These are phyloP conservation scores for Timandra comae DNA, from an alignment of 2,888 invertebrate genomes.

Conservation along the genomic window DNA sequence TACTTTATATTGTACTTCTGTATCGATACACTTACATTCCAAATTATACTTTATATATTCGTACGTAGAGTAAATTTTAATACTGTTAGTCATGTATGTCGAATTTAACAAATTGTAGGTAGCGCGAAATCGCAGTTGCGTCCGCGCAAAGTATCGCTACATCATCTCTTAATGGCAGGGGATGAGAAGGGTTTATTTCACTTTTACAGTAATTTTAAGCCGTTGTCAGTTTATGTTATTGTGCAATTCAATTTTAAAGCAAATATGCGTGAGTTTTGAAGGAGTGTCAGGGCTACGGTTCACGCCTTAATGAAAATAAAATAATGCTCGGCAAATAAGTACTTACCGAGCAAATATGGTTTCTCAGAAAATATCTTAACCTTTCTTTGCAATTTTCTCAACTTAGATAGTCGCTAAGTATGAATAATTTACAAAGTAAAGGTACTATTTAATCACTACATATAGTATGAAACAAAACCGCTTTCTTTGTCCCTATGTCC, in stretches of 20 bases:
- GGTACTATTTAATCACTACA: no score
- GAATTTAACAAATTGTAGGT: constrained; percentile 35
- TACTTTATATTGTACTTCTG: constrained; percentile 57
- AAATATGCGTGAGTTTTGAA: constrained; percentile 58
- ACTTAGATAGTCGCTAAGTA: no score
- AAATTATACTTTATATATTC: constrained; percentile 22
- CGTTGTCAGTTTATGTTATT: constrained; percentile 61
- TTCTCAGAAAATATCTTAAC: no score
- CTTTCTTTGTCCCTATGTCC: no score
- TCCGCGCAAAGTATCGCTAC: constrained; percentile 68
- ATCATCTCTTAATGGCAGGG: constrained; percentile 74
- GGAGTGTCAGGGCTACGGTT: constrained; percentile 57
- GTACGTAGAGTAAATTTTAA: constrained; percentile 27
- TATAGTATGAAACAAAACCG: no score
- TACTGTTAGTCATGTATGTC: constrained; percentile 7
- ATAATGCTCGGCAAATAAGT: background rate
- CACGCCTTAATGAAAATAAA: constrained; percentile 29
- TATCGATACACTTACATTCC: constrained; percentile 23
- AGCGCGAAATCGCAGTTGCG: constrained; percentile 51
- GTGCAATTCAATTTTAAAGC: constrained; percentile 66
- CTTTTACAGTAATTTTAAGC: constrained; percentile 72
- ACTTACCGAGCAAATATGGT: no score
- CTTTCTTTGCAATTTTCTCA: no score
- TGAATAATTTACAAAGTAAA: no score
- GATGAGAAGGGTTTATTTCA: constrained; percentile 67